Evolutionary conservation across 2,113 vertebrate genomes (phyloP), one percentile per base, ranked within the genome.

Genomic region (Morone saxatilis): DNA sequence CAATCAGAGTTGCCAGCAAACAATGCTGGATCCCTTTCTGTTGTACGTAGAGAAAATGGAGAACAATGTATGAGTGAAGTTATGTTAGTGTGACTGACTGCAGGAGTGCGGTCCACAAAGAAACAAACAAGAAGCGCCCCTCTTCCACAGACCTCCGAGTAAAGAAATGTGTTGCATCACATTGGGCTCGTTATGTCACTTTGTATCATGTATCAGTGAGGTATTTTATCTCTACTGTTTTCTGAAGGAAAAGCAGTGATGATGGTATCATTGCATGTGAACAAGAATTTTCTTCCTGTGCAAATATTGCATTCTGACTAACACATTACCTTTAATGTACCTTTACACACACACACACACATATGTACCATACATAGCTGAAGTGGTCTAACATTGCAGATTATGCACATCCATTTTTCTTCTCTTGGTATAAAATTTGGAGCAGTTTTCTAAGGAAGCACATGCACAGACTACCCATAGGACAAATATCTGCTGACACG

Each of bases 1-100:
- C 59, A 69, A 7, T 51, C 10, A 5, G 51, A 43, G 75, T 75
- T 78, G 70, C 51, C 70, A 7, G 19, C 56, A 59, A 70, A 79
- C 53, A 86, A 20, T 76, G n/a, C 22, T 47, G 43, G 40, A 59
- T 63, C 3, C 31, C 20, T 50, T 43, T 69, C 11, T 22, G 25
- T 22, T 43, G 31, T 43, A 3, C 16, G 36, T 3, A 20, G 8
- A 14, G 25, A 81, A 65, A 68, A 20, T 36, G 22, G 45, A n/a
- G 14, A 50, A 66, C 51, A 71, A 22, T 59, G n/a, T 13, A 40
- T 11, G 3, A 48, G 6, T 63, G 63, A 19, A 0, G 57, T 3
- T 51, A 17, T 20, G 22, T 20, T 41, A 13, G 11, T 22, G 2
- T 9, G 19, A 7, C 63, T 48, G 53, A 70, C 17, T n/a, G n/a